Percentiles rank a stretch among this genome's conserved stretches.
Conservation (phyloP, 30 jellyfish, hydroid and myxozoan species). For the Hydra vulgaris region DNA sequence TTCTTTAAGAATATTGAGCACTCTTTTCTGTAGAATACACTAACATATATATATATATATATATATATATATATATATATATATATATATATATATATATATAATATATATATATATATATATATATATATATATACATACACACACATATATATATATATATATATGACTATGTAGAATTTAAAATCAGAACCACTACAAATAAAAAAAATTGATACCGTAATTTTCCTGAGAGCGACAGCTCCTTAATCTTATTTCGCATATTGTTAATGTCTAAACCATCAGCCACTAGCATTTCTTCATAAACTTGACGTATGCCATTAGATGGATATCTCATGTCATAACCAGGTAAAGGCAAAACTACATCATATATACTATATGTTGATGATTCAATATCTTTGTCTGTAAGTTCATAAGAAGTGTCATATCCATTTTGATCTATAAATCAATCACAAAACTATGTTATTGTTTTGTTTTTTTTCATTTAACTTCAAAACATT, state of each 20-base stretch:
- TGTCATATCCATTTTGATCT: conserved; percentile 18
- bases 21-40: too few relatives aligned
- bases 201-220: conserved; percentile 31
- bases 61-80: too few relatives aligned
- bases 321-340: conserved; percentile 69
- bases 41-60: too few relatives aligned
- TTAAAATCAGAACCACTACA: not conserved
- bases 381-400: conserved; percentile 36
- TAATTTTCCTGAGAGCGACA: conserved; percentile 86
- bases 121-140: too few relatives aligned
- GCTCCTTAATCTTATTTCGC: conserved; percentile 61
- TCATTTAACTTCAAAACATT: not conserved
- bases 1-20: too few relatives aligned
- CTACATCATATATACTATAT: conserved; percentile 59
- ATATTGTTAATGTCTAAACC: conserved; percentile 46
- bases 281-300: conserved; percentile 39
- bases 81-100: too few relatives aligned
- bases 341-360: conserved; percentile 96
- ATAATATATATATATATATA: too few relatives aligned
- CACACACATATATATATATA: too few relatives aligned
- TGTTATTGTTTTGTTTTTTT: not conserved
- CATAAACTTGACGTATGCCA: conserved; percentile 22
- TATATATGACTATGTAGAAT: not conserved
- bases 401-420: conserved; percentile 33
- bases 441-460: not conserved